Percentiles rank a stretch among this genome's conserved stretches.
phyloP scores from a whole-genome alignment of 2,797 vertebrate species.

The Okamejei kenojei region DNA sequence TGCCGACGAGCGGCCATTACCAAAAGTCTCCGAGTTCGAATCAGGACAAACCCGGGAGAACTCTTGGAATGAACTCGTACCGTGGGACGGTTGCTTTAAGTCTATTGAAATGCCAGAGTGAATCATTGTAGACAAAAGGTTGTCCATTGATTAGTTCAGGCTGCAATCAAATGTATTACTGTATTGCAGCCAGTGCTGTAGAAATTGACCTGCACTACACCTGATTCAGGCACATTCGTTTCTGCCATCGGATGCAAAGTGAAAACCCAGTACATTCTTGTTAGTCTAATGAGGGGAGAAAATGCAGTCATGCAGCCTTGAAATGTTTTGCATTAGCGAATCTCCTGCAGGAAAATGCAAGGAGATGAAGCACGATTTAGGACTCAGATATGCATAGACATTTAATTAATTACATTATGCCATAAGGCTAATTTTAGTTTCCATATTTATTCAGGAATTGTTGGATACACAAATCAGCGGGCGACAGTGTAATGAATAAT shows the following conservation, averaged over 20 bases:
- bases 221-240: background rate
- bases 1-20: too few relatives aligned
- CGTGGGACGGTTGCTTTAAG: too few relatives aligned
- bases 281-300: conserved; percentile 25
- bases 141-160: background rate
- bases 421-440: conserved; percentile 76
- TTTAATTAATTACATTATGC: conserved; percentile 80
- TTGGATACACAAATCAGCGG: conserved; percentile 68
- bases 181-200: background rate
- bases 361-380: conserved; percentile 25
- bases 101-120: conserved; percentile 1
- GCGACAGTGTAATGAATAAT: conserved; percentile 78
- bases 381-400: conserved; percentile 56
- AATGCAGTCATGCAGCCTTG: conserved; percentile 28
- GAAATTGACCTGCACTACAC: background rate
- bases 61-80: too few relatives aligned
- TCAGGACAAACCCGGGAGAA: too few relatives aligned
- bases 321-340: conserved; percentile 8
- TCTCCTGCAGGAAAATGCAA: conserved; percentile 27
- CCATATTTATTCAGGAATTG: conserved; percentile 66
- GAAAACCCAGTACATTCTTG: conserved; percentile 17
- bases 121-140: background rate
- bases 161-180: background rate
- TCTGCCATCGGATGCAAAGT: background rate
- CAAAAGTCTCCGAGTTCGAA: too few relatives aligned